Percentiles rank a stretch among this genome's conserved stretches.
Evolutionary conservation across 2,797 vertebrate species (phyloP).

Genomic region (Lithobates sylvaticus): DNA sequence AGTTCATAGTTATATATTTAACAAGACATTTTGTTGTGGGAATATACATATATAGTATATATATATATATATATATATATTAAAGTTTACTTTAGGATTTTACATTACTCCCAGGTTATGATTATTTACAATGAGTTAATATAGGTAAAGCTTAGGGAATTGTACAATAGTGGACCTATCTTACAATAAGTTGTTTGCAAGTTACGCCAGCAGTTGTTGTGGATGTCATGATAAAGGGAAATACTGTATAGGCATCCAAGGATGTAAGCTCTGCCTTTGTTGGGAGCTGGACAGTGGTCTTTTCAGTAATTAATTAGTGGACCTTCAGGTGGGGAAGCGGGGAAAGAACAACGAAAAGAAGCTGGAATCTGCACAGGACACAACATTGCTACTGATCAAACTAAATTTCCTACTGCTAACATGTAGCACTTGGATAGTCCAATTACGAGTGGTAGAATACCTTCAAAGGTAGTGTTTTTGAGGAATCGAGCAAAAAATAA

Average conservation of each 20-base stretch:
- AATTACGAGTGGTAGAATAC: not conserved
- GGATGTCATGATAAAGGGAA: slow-evolving; percentile 15
- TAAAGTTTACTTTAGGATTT: slow-evolving; percentile 6
- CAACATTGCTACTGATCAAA: slow-evolving; percentile 69
- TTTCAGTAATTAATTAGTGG: not conserved
- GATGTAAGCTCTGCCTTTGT: not conserved
- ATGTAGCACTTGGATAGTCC: not conserved
- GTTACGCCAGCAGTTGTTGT: slow-evolving; percentile 3
- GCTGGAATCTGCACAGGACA: slow-evolving; percentile 14
- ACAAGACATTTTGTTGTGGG: not conserved
- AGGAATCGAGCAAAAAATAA: not conserved
- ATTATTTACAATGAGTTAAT: slow-evolving; percentile 25
- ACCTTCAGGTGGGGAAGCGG: slow-evolving; percentile 6
- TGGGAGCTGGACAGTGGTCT: not conserved
- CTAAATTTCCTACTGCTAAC: slow-evolving; percentile 54
- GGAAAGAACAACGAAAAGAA: slow-evolving; percentile 4
- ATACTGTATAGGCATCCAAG: slow-evolving; percentile 23
- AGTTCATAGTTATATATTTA: not conserved
- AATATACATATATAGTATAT: not conserved
- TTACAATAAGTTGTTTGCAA: not conserved
- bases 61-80: slow-evolving; percentile 9
- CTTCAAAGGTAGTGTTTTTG: not conserved
- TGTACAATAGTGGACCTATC: slow-evolving; percentile 1
- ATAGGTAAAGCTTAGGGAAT: not conserved
- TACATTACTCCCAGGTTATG: not conserved